phyloP scores from a whole-genome alignment of 1,140 invertebrate species.

The Chionoecetes opilio region DNA sequence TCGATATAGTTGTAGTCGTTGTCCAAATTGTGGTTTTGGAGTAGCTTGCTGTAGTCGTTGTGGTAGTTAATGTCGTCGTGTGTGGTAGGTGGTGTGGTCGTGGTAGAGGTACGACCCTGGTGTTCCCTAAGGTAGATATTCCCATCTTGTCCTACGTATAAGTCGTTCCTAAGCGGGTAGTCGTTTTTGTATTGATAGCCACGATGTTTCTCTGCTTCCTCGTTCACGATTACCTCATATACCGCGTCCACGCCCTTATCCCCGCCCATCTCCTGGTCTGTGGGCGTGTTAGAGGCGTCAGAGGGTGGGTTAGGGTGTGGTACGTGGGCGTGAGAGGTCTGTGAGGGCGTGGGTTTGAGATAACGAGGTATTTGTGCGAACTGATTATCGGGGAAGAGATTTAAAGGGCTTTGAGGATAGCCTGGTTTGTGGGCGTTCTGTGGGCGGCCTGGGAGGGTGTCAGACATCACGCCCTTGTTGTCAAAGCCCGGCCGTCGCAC shows the following conservation, averaged over 20 bases:
- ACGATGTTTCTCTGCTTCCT: neutral
- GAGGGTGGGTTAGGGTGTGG: neutral
- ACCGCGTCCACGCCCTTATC: neutral
- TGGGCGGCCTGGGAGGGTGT: neutral
- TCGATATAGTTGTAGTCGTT: neutral
- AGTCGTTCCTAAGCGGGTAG: constrained; percentile 57
- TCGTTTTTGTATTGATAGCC: constrained; percentile 60
- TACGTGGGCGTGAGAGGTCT: neutral
- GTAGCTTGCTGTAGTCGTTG: neutral
- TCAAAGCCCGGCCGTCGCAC: neutral
- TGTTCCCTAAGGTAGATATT: constrained; percentile 57
- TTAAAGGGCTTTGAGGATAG: no score
- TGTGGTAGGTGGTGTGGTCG: neutral
- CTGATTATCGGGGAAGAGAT: constrained; percentile 55
- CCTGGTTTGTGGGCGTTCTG: constrained; percentile 44
- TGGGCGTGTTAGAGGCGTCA: neutral
- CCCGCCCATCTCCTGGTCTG: neutral
- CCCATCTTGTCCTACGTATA: constrained; percentile 61
- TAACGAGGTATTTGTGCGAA: constrained; percentile 55
- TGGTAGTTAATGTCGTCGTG: neutral
- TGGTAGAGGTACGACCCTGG: no score
- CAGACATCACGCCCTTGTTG: neutral
- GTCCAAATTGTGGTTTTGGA: constrained; percentile 58
- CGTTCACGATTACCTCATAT: constrained; percentile 48
- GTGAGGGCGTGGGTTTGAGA: constrained; percentile 1